Conservation (phyloP, 2,888 invertebrate species). For the Subacronicta megacephala region DNA sequence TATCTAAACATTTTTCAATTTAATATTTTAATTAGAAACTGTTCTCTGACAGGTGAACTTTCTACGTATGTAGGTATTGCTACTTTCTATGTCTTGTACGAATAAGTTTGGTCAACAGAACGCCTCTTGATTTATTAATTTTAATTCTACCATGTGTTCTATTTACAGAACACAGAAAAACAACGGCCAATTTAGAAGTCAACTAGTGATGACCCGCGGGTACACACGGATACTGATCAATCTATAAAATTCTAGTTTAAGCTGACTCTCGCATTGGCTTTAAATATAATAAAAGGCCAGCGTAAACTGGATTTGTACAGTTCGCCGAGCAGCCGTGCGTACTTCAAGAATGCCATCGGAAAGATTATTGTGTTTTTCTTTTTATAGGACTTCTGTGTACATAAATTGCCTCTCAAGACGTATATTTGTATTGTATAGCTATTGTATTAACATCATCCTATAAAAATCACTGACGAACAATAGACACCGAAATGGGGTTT, state of each 20-base stretch:
- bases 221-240: no score
- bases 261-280: no score
- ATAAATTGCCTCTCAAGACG: background rate
- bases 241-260: no score
- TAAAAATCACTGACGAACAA: constrained; percentile 33
- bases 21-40: constrained; percentile 35
- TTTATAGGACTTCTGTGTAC: background rate
- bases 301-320: no score
- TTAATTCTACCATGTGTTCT: constrained; percentile 18
- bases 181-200: constrained; percentile 25
- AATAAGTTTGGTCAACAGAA: constrained; percentile 29
- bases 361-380: background rate
- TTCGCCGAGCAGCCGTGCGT: no score
- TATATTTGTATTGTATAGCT: constrained; percentile 2
- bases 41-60: constrained; percentile 36
- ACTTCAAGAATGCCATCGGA: constrained; percentile 4
- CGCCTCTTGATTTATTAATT: constrained; percentile 28
- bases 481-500: constrained; percentile 7
- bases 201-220: constrained; percentile 16
- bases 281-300: no score
- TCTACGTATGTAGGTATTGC: constrained; percentile 29
- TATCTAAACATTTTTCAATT: constrained; percentile 18
- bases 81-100: constrained; percentile 44
- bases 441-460: constrained; percentile 4
- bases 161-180: constrained; percentile 7